Percentiles rank a stretch among this genome's conserved stretches.
Conservation (phyloP, 2,797 vertebrate genomes). For the Hozukius guyotensis region DNA sequence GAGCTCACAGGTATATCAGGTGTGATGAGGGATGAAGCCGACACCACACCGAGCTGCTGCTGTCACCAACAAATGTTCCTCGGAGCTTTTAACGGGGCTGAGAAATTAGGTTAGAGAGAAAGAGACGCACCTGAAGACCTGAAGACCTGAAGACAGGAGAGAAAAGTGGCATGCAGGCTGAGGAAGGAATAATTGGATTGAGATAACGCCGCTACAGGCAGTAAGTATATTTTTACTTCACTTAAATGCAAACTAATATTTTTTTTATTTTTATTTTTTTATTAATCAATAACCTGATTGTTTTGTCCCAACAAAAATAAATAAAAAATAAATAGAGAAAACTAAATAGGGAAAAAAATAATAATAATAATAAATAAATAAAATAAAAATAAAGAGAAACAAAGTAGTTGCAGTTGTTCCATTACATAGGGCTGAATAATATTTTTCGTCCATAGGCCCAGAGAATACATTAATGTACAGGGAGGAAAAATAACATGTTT, state of each 20-base stretch:
- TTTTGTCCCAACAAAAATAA: neutral
- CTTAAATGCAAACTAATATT: neutral
- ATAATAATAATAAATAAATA: too few relatives aligned
- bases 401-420: too few relatives aligned
- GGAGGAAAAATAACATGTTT: too few relatives aligned
- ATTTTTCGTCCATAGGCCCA: too few relatives aligned
- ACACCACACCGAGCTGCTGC: neutral
- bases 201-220: slow-evolving; percentile 61
- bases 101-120: slow-evolving; percentile 47
- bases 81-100: slow-evolving; percentile 17
- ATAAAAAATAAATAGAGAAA: too few relatives aligned
- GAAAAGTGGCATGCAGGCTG: slow-evolving; percentile 65
- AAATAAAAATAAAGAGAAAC: too few relatives aligned
- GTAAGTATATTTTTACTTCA: slow-evolving; percentile 61
- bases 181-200: slow-evolving; percentile 65
- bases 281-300: neutral
- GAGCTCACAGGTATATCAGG: slow-evolving; percentile 26
- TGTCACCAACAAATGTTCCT: slow-evolving; percentile 24
- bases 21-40: slow-evolving; percentile 39
- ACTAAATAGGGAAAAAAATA: too few relatives aligned
- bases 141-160: neutral
- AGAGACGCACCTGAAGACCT: slow-evolving; percentile 57
- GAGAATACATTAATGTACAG: too few relatives aligned
- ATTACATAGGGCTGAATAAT: too few relatives aligned
- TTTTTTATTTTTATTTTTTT: too few relatives aligned